A percentile compares a stretch with the other conserved stretches of the same genome.
These are phyloP conservation scores for Pseudoatta argentina DNA, from an alignment of 1,140 invertebrate species.

Conservation along the genomic window DNA sequence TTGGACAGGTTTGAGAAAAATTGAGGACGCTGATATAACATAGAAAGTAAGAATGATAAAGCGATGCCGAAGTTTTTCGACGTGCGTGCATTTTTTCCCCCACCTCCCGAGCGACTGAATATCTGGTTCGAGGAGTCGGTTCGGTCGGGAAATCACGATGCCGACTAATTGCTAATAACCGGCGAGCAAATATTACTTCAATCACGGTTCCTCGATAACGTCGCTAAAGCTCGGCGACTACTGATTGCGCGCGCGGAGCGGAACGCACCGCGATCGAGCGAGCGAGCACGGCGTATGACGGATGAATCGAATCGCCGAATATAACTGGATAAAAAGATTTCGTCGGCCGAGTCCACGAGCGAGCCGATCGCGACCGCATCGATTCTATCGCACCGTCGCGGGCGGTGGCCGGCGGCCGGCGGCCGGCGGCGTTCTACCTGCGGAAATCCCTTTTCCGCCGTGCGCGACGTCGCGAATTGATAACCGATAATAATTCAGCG, in stretches of 20 bases:
- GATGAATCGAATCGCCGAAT: slow-evolving; percentile 73
- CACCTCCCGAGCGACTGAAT: background rate
- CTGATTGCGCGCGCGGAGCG: slow-evolving; percentile 67
- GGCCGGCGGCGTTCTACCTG: background rate
- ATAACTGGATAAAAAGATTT: slow-evolving; percentile 73
- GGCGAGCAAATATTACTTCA: slow-evolving; percentile 74
- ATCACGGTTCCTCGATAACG: slow-evolving; percentile 75
- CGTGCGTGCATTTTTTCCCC: background rate
- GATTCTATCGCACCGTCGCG: background rate
- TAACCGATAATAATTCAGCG: slow-evolving; percentile 65
- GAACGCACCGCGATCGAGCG: slow-evolving; percentile 25
- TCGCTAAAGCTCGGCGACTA: slow-evolving; percentile 70
- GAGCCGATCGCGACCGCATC: slow-evolving; percentile 27
- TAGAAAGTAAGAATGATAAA: slow-evolving; percentile 15
- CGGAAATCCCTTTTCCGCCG: slow-evolving; percentile 62
- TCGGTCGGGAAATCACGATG: slow-evolving; percentile 60
- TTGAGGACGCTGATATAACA: background rate
- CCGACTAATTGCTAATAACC: slow-evolving; percentile 75
- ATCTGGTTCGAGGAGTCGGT: slow-evolving; percentile 64
- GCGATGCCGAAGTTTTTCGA: slow-evolving; percentile 30
- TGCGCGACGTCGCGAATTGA: slow-evolving; percentile 46
- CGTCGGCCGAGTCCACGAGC: background rate
- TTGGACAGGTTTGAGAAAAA: background rate
- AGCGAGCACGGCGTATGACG: slow-evolving; percentile 48
- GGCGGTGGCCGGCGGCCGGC: no score